Evolutionary conservation across 2,113 vertebrate species (phyloP).

Genomic region (Propithecus coquereli): DNA sequence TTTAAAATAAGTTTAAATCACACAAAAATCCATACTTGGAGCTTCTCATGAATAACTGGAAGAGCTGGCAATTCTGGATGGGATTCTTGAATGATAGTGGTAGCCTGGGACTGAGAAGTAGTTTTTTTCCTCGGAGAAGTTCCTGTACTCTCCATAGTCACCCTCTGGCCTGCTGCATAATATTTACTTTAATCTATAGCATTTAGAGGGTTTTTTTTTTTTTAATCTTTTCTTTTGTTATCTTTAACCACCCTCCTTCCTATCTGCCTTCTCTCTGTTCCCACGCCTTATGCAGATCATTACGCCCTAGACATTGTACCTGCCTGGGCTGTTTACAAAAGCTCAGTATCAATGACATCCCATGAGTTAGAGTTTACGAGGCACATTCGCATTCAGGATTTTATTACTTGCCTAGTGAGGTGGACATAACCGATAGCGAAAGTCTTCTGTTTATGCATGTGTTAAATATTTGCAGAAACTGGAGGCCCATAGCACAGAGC

Average conservation of each 20-base stretch:
- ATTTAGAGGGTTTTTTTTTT: not conserved
- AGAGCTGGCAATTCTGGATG: not conserved
- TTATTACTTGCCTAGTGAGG: not conserved
- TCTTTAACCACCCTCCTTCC: fast-evolving
- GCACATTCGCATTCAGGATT: not conserved
- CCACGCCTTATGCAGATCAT: not conserved
- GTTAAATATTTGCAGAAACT: not conserved
- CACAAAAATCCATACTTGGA: not conserved
- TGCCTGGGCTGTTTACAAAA: not conserved
- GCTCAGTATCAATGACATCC: not conserved
- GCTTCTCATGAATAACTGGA: not conserved
- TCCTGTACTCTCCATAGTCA: too few relatives aligned
- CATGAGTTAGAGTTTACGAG: not conserved
- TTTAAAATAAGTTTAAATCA: not conserved
- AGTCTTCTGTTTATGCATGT: not conserved
- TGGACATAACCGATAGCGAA: not conserved
- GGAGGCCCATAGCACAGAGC: not conserved
- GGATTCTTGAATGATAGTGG: not conserved
- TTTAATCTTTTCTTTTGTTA: not conserved
- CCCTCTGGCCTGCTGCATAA: not conserved
- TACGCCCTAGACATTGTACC: too few relatives aligned
- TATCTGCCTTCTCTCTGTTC: not conserved
- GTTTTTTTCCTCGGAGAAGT: not conserved
- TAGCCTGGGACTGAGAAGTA: not conserved
- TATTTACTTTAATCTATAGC: not conserved